Evolutionary conservation across 1,140 invertebrate genomes (phyloP), one percentile per base, ranked within the genome.

Genomic region (Ganaspis sp.): DNA sequence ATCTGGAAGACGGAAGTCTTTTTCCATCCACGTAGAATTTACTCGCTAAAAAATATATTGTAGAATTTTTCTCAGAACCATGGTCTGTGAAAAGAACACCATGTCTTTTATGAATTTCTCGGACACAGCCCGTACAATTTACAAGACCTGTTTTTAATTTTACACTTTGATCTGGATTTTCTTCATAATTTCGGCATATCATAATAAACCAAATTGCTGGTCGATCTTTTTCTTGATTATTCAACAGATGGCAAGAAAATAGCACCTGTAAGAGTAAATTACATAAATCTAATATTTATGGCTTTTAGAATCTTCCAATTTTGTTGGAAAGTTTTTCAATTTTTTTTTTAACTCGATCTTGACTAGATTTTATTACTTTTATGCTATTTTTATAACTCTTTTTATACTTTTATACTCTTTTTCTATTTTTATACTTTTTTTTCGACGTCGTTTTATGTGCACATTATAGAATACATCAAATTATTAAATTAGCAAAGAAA

Each of bases 211-310:
- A 86, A 11, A 49, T 49, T n/a, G 49, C 58, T 1, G 4, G 1
- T 4, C 12, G n/a, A 9, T 82, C n/a, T 1, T 1, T 15, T 8
- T 76, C 75, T 72, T 71, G 21, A 4, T 38, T 58, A 40, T 83
- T 71, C 17, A 84, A 76, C 4, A 72, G 42, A 53, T 84, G 83
- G 49, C 85, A 86, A 1, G 83, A 83, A 82, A 87, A 87, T 64
- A 73, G 81, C 0, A 87, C 82, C 83, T 84, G 42, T 4, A 75
- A 77, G 11, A 70, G 70, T 75, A 69, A 70, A 53, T 79, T 69
- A 72, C 19, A 74, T 45, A 49, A 77, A 69, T 49, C 54, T 42
- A n/a, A n/a, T n/a, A n/a, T n/a, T n/a, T n/a, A n/a, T n/a, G n/a
- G n/a, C n/a, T n/a, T n/a, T n/a, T n/a, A n/a, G n/a, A n/a, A n/a